Evolutionary conservation across 2,888 invertebrate genomes (phyloP), one percentile per base, ranked within the genome.

Genomic region (Amphipyra tragopoginis): DNA sequence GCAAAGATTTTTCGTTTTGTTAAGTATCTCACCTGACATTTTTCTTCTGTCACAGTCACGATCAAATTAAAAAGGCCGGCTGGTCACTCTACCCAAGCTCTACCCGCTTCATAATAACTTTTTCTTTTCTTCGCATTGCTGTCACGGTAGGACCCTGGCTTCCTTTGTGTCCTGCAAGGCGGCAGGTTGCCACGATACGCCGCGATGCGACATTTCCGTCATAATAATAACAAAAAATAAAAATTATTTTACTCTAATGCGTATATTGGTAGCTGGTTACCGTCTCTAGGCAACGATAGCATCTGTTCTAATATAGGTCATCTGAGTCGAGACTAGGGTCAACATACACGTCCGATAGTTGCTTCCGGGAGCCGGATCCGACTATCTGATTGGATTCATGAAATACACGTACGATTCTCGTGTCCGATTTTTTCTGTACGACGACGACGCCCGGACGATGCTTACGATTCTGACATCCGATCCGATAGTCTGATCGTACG

Each of bases 181-280:
- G 50, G 38, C 53, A 64, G 77, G 93, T 93, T 93, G 93, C 93
- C 91, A 92, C 80, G 93, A 78, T 82, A 90, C 90, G 86, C 80
- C 80, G 80, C 85, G 86, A 81, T 92, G 93, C 93, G 93, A 88
- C 93, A 92, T 90, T 90, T 85, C 72, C 68, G 62, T 79, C 75
- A 81, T 82, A 81, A 84, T 88, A 85, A 89, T 83, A 87, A 87
- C 82, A 88, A 87, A 84, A 82, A 85, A 85, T 78, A 83, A 83
- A 83, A 85, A 81, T 58, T 77, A 73, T 81, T 82, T 81, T 71
- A 76, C 78, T 77, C 60, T 60, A 75, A 81, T 83, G 81, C 78
- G 83, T 83, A 77, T 79, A 77, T 80, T 72, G 68, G 69, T 79
- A 75, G 82, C 74, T 67, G 15, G 60, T 60, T 72, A 79, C 80